Conservation (phyloP, 2,113 vertebrate genomes). For the Pangasianodon hypophthalmus region DNA sequence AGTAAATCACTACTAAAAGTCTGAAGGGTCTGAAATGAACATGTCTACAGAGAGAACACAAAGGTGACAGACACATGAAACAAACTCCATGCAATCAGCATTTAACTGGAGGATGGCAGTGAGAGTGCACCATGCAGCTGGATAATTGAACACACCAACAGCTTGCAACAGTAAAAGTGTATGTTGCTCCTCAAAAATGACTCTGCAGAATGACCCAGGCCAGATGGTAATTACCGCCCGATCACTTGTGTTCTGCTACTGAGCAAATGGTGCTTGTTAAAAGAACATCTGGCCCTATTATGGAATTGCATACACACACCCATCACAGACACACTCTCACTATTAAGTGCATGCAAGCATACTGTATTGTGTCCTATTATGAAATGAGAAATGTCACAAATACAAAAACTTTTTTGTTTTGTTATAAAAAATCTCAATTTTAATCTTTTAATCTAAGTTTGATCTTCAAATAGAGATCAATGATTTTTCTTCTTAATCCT, state of each 20-base stretch:
- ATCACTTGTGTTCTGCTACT: constrained; percentile 59
- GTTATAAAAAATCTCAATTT: not conserved
- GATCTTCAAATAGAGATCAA: not conserved
- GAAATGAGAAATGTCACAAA: not conserved
- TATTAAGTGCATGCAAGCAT: not conserved
- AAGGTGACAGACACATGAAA: constrained; percentile 11
- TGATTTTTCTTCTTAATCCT: not conserved
- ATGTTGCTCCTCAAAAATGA: constrained; percentile 54
- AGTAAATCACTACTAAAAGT: constrained; percentile 4
- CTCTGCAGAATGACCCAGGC: constrained; percentile 54
- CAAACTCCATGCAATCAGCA: constrained; percentile 18
- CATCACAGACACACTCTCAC: constrained; percentile 31
- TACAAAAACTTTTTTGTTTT: not conserved
- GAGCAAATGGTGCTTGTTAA: constrained; percentile 65
- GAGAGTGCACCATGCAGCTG: constrained; percentile 27
- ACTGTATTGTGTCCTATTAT: not conserved
- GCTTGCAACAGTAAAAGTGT: constrained; percentile 43
- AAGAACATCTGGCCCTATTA: constrained; percentile 69
- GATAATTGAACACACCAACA: constrained; percentile 42
- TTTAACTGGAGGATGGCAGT: constrained; percentile 28
- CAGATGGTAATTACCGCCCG: constrained; percentile 72
- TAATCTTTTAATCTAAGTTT: not conserved
- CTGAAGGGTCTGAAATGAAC: not conserved
- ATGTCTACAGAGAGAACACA: constrained; percentile 15
- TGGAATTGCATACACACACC: constrained; percentile 52